Percentiles rank a stretch among this genome's conserved stretches.
phyloP scores from a whole-genome alignment of 2,113 vertebrate species.

The Cyprinodon variegatus region DNA sequence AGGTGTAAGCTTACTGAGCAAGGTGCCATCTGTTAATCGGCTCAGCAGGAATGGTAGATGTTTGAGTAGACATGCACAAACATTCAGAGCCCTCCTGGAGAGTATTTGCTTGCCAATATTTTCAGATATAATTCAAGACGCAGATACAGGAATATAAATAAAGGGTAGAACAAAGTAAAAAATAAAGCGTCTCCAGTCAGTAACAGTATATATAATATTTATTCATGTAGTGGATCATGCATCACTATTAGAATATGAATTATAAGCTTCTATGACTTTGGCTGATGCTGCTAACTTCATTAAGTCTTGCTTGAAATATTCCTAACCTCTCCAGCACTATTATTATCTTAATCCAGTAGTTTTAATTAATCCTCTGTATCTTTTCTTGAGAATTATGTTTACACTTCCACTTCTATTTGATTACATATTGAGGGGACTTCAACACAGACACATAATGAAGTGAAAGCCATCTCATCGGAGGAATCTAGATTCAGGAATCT shows the following conservation, averaged over 20 bases:
- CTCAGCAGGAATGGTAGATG: slow-evolving; percentile 21
- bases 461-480: slow-evolving; percentile 3
- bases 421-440: slow-evolving; percentile 42
- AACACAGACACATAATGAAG: slow-evolving; percentile 29
- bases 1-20: slow-evolving; percentile 16
- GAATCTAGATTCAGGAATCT: not conserved
- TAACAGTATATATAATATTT: no score
- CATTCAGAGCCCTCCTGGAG: not conserved
- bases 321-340: slow-evolving; percentile 22
- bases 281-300: not conserved
- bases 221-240: no score
- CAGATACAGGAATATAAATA: not conserved
- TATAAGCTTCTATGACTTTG: no score
- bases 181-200: no score
- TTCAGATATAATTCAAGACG: slow-evolving; percentile 3
- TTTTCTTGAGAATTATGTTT: slow-evolving; percentile 18
- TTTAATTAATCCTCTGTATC: slow-evolving; percentile 43
- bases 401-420: slow-evolving; percentile 38
- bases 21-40: slow-evolving; percentile 40
- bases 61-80: not conserved
- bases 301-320: slow-evolving; percentile 23
- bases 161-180: no score
- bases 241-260: no score
- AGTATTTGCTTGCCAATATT: slow-evolving; percentile 1
- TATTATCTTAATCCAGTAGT: slow-evolving; percentile 58